Base-by-base conservation (phyloP, 2,113 vertebrate genomes). In the Ondatra zibethicus region DNA sequence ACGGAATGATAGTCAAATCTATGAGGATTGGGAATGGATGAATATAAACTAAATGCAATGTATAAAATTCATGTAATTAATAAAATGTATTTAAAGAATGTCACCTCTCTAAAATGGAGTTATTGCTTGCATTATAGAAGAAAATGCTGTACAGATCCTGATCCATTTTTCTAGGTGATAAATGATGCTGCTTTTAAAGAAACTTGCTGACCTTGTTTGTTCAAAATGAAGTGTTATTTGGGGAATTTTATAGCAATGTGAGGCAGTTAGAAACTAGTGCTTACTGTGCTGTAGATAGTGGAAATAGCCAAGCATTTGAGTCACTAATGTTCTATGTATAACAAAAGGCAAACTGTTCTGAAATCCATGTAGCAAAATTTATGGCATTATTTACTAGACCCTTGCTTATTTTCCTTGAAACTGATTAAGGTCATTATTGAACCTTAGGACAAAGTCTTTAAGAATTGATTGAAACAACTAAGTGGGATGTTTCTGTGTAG, bases 261-360 rank as follows among this genome's bases (percentile, higher is more conserved):
- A 9, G 21, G 63, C n/a, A 63, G 45, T 14, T 1, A 42, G 10
- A 63, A 84, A 9, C 29, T 29, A 63, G 13, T 25, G 36, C n/a
- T 42, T 42, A 39, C n/a, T 84, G 36, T 63, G 36, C 16, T 2
- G 6, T 61, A 42, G 23, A 63, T 14, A 77, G 11, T 50, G 27
- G 27, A 31, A 17, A 25, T 45, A 7, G 0, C 6, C 10, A 17
- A 84, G 55, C 42, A 23, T 63, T n/a, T 3, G 12, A 0, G 2
- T 84, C 29, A 86, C 17, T 61, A 17, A 33, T 55, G 55, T 55
- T 55, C 16, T 17, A 55, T 36, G 33, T 3, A 12, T 25, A 86
- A 55, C n/a, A n/a, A n/a, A n/a, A n/a, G n/a, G n/a, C n/a, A n/a
- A n/a, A 85, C 58, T 65, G 42, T 65, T 45, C 58, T 42, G 23